Percentiles rank a stretch among this genome's conserved stretches.
These are phyloP conservation scores for Acromyrmex charruanus DNA, from an alignment of 1,140 invertebrate genomes.

Conservation along the genomic window DNA sequence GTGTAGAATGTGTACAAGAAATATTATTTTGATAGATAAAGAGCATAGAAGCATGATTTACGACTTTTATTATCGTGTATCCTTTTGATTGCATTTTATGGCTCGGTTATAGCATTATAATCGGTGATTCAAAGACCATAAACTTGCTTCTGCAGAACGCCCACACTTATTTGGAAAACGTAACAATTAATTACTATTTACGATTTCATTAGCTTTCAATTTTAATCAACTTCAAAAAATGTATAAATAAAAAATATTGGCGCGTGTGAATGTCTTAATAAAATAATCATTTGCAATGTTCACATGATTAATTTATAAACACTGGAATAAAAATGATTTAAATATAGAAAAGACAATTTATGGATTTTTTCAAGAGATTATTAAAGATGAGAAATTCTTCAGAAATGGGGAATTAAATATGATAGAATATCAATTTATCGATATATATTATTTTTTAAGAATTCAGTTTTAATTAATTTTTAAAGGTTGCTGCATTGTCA, in stretches of 20 bases:
- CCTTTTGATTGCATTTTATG: slow-evolving; percentile 20
- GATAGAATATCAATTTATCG: not conserved
- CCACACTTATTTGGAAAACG: not conserved
- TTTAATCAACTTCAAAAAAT: slow-evolving; percentile 21
- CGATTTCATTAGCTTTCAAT: not conserved
- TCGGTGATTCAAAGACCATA: slow-evolving; percentile 17
- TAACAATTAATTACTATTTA: not conserved
- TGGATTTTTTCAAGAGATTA: not conserved
- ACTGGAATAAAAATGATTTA: not conserved
- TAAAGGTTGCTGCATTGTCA: not conserved
- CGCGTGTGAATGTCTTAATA: not conserved
- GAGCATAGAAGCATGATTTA: slow-evolving; percentile 22
- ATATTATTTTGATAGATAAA: slow-evolving; percentile 1
- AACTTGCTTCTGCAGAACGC: not conserved
- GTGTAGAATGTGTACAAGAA: not conserved
- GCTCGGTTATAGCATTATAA: slow-evolving; percentile 30
- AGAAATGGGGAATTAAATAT: not conserved
- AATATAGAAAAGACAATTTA: not conserved
- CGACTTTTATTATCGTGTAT: slow-evolving; percentile 24
- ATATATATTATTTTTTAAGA: not conserved
- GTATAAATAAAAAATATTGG: not conserved
- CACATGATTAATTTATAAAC: not conserved
- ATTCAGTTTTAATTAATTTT: not conserved
- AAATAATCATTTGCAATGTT: not conserved
- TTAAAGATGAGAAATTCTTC: not conserved